Conservation (phyloP, 92 coral and sea anemone species). For the Paragorgia papillata region DNA sequence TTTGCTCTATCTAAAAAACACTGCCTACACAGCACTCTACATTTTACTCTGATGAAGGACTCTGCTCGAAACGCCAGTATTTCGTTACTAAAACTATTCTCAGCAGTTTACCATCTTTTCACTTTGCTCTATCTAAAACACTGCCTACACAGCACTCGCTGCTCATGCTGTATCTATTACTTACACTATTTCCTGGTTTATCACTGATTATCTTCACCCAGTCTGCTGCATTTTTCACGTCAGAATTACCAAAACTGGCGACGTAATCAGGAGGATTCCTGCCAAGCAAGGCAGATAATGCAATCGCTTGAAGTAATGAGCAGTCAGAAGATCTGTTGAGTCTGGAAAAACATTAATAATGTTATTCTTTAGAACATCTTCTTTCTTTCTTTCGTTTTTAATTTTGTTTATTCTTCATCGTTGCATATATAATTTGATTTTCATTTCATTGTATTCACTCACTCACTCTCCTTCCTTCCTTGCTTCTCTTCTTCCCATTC, state of each 20-base stretch:
- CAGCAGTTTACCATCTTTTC: no score
- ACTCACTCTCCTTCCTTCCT: no score
- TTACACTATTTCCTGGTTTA: constrained; percentile 79
- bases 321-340: constrained; percentile 66
- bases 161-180: not conserved
- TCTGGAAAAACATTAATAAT: constrained; percentile 18
- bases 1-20: no score
- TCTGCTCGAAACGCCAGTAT: no score
- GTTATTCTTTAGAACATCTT: not conserved
- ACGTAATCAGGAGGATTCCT: constrained; percentile 76
- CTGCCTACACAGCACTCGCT: no score
- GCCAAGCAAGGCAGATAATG: constrained; percentile 66
- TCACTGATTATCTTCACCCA: constrained; percentile 88
- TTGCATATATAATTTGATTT: not conserved
- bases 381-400: not conserved
- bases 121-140: no score
- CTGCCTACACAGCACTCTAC: no score
- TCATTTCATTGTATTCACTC: no score
- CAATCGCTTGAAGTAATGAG: constrained; percentile 72
- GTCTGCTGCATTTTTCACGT: constrained; percentile 89
- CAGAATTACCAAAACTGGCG: constrained; percentile 95
- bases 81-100: no score
- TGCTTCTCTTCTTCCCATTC: no score
- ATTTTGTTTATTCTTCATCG: constrained; percentile 1
- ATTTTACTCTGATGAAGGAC: no score